Evolutionary conservation across 92 coral and sea anemone genomes (phyloP).

Genomic region (Bergia sp.): DNA sequence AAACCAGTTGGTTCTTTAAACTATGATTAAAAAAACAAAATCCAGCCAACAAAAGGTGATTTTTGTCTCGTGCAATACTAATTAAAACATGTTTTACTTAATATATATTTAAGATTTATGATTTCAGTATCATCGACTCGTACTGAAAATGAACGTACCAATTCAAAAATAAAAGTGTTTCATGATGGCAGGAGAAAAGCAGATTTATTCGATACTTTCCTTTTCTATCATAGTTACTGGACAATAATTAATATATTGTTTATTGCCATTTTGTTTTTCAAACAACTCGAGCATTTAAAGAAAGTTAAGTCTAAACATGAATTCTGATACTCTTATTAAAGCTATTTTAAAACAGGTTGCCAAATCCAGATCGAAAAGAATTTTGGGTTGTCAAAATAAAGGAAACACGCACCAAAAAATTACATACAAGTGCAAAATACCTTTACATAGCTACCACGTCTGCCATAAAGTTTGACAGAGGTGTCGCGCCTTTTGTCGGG

Average conservation of each 20-base stretch:
- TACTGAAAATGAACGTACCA: not conserved
- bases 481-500: conserved; percentile 16
- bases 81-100: too few species aligned
- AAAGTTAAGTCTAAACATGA: not conserved
- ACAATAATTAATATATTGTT: too few species aligned
- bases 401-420: not conserved
- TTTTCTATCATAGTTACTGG: not conserved
- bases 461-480: conserved; percentile 25
- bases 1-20: too few species aligned
- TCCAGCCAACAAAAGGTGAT: too few species aligned
- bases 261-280: too few species aligned
- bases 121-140: not conserved
- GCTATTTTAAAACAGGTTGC: too few species aligned
- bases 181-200: too few species aligned
- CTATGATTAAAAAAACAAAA: too few species aligned
- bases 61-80: not conserved
- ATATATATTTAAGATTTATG: too few species aligned
- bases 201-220: not conserved
- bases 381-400: not conserved
- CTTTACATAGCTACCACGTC: conserved; percentile 27
- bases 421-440: not conserved
- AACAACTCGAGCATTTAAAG: too few species aligned
- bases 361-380: too few species aligned
- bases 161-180: not conserved
- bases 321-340: too few species aligned